Percentiles rank a stretch among this genome's conserved stretches.
Evolutionary conservation across 2,113 vertebrate genomes (phyloP).

Genomic region (Andinoacara biseriatus): DNA sequence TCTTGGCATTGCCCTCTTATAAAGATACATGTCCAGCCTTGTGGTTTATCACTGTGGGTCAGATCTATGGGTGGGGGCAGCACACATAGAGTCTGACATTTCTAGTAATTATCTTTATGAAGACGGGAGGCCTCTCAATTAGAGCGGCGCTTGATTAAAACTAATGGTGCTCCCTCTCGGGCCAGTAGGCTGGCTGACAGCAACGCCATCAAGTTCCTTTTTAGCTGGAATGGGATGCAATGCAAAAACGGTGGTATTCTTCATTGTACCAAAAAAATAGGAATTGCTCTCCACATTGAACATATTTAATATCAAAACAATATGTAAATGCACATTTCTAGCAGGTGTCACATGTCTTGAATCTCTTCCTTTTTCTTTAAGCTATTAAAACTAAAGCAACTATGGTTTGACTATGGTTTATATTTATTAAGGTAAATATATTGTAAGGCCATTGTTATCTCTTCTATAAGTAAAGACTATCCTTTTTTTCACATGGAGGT

Average conservation of each 20-base stretch:
- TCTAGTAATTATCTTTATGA: conserved; percentile 72
- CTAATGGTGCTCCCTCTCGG: conserved; percentile 53
- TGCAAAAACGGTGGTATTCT: not conserved
- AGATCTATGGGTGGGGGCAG: conserved; percentile 1
- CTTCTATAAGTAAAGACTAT: not conserved
- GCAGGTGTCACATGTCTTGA: not conserved
- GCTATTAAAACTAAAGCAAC: not conserved
- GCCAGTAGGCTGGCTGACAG: not conserved
- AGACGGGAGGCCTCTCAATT: conserved; percentile 70
- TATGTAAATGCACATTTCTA: not conserved
- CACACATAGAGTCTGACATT: conserved; percentile 58
- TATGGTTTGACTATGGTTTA: not conserved
- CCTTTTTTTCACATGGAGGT: conserved; percentile 11
- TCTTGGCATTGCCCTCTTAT: conserved; percentile 38
- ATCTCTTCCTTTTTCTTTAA: not conserved
- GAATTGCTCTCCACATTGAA: not conserved
- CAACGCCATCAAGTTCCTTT: conserved; percentile 9
- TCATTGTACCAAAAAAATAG: not conserved
- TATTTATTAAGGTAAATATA: not conserved
- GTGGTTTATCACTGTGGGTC: conserved; percentile 44
- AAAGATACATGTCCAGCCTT: conserved; percentile 63
- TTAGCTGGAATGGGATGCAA: not conserved
- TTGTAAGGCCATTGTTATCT: not conserved
- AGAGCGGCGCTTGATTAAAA: conserved; percentile 67
- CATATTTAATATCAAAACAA: not conserved